phyloP scores from a whole-genome alignment of 92 coral and sea anemone species.

The Palythoa heliodiscus region DNA sequence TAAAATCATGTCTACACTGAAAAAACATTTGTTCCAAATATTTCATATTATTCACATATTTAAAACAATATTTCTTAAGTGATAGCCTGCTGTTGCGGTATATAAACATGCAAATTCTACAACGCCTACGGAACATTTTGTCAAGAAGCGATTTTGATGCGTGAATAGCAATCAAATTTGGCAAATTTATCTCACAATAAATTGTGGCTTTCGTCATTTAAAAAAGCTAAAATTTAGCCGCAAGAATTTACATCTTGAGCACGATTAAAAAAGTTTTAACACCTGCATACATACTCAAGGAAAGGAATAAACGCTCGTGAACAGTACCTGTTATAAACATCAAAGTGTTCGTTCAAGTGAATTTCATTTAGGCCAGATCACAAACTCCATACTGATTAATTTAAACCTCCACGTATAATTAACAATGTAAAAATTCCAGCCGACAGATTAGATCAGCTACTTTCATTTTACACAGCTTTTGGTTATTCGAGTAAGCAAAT shows the following conservation, averaged over 20 bases:
- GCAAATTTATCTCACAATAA: not conserved
- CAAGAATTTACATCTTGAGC: not conserved
- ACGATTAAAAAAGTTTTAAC: not conserved
- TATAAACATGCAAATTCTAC: not conserved
- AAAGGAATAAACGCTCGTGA: not conserved
- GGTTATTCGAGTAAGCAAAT: not conserved
- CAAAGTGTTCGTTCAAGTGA: not conserved
- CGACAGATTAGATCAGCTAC: not conserved
- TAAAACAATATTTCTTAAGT: slow-evolving; percentile 2
- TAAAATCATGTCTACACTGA: not conserved
- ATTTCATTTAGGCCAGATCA: not conserved
- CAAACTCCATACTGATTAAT: not conserved
- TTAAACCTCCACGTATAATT: not conserved
- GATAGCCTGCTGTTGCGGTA: not conserved
- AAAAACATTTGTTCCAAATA: not conserved
- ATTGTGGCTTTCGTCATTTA: not conserved
- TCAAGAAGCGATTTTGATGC: not conserved
- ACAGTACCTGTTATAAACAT: slow-evolving; percentile 1
- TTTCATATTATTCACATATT: not conserved
- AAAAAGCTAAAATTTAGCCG: not conserved
- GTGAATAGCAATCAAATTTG: not conserved
- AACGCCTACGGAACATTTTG: not conserved
- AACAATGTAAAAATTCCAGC: not conserved
- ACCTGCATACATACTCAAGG: not conserved
- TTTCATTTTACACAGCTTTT: not conserved